A percentile compares a stretch with the other conserved stretches of the same genome.
These are phyloP conservation scores for Virgularia gustaviana DNA, from an alignment of 92 coral and sea anemone species.

Conservation along the genomic window DNA sequence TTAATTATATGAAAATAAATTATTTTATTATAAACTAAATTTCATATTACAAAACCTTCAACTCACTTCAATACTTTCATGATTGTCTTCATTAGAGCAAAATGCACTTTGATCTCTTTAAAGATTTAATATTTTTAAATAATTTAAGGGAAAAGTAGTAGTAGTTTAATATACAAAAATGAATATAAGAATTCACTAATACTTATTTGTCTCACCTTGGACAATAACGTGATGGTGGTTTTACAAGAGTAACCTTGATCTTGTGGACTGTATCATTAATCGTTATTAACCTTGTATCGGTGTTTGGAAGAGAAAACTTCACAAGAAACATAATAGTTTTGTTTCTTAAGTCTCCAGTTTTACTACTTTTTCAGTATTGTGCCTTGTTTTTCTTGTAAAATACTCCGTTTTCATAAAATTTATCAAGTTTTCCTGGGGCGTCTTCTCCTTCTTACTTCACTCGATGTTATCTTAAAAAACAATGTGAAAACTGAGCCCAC, in stretches of 20 bases:
- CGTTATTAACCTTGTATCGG: constrained; percentile 72
- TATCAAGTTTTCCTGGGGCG: no score
- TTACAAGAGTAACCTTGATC: constrained; percentile 68
- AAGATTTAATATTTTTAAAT: constrained; percentile 9
- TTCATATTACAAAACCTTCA: no score
- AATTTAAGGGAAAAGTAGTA: no score
- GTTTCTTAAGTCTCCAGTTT: not conserved
- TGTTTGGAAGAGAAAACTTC: constrained; percentile 65
- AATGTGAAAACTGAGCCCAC: no score
- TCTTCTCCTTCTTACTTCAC: no score
- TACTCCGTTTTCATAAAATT: no score
- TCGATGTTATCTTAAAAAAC: no score
- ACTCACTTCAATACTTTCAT: constrained; percentile 73
- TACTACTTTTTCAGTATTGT: no score
- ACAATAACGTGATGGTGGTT: constrained; percentile 49
- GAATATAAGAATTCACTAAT: not conserved
- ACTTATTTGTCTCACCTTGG: constrained; percentile 10
- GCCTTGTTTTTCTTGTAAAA: no score
- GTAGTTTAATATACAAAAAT: not conserved
- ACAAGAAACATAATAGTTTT: constrained; percentile 60
- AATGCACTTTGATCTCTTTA: constrained; percentile 38
- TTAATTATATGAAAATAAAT: no score
- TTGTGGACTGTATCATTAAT: constrained; percentile 65
- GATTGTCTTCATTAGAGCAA: constrained; percentile 54
- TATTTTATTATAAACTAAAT: no score